Base-by-base conservation (phyloP, 2,888 invertebrate genomes). In the Eupithecia centaureata region DNA sequence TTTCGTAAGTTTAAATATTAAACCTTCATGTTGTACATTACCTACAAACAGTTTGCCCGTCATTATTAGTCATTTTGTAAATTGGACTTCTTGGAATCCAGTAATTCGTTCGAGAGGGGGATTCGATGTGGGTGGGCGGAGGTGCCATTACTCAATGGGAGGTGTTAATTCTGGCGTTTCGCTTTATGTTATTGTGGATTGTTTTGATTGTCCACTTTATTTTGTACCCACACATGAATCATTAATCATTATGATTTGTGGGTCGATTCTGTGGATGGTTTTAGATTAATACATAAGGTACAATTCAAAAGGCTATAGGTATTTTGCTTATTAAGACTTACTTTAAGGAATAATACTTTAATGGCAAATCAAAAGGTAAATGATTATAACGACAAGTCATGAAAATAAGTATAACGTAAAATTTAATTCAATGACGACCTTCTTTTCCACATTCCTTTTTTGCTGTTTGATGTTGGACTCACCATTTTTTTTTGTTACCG, bases 161-260 rank as follows among this genome's bases (percentile, higher is more conserved):
- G 92, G 91, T 87, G 90, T 89, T 91, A 86, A 90, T 90, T 89
- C 89, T 62, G 90, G 87, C 84, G 80, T 79, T 73, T 75, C 73
- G 79, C 80, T 80, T 80, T 79, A 77, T 74, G 73, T 80, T 70
- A 76, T 70, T 74, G 57, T 67, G 68, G 68, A 71, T 75, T 73
- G 70, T 67, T 74, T 52, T 68, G 71, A 59, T 72, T 72, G 69
- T 71, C 73, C 69, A 71, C 71, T 74, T 66, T 65, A 65, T 63
- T 62, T 61, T 59, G 57, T 67, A 67, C 67, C 67, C 62, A 66
- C 69, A 18, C 15, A 22, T 28, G 66, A 54, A 69, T 67, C 70
- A 70, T 70, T 64, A 70, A 70, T 70, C 70, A 63, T 66, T 57
- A 67, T 70, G 61, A 57, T 54, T n/a, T 62, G 57, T 63, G 58